Evolutionary conservation across 2,113 vertebrate genomes (phyloP).

Genomic region (Bambusicola thoracicus): DNA sequence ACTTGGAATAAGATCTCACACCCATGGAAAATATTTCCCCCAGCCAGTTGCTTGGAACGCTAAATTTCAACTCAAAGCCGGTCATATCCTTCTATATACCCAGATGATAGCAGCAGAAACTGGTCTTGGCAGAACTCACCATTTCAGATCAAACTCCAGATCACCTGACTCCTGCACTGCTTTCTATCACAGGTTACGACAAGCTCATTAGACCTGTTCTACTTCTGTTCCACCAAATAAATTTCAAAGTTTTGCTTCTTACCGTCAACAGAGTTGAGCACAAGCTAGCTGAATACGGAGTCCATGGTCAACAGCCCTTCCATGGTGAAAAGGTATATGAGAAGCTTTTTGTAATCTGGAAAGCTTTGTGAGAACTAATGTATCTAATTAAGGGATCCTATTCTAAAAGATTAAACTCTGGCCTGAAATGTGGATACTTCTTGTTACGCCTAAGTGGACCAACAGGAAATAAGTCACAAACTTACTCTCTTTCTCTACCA

Average conservation of each 20-base stretch:
- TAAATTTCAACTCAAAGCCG: neutral
- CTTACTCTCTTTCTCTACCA: neutral
- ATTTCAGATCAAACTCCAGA: neutral
- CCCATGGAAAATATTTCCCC: neutral
- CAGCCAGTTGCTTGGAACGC: neutral
- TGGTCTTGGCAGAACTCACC: neutral
- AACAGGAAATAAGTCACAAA: neutral
- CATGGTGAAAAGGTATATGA: neutral
- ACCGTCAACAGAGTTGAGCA: rapidly evolving
- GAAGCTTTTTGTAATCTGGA: neutral
- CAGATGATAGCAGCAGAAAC: neutral
- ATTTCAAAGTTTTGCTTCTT: neutral
- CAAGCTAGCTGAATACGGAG: neutral
- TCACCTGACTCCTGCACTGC: neutral
- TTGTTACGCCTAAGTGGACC: neutral
- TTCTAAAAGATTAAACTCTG: neutral
- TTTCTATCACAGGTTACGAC: neutral
- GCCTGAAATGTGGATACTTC: neutral
- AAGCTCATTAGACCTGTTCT: neutral
- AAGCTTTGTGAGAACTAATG: neutral
- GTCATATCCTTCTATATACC: neutral
- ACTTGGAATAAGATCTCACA: neutral
- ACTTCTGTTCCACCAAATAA: neutral
- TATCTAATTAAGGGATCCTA: neutral
- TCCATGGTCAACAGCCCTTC: neutral